Evolutionary conservation across 1,140 invertebrate genomes (phyloP), one percentile per base, ranked within the genome.

Genomic region (Schlechtendalia chinensis): DNA sequence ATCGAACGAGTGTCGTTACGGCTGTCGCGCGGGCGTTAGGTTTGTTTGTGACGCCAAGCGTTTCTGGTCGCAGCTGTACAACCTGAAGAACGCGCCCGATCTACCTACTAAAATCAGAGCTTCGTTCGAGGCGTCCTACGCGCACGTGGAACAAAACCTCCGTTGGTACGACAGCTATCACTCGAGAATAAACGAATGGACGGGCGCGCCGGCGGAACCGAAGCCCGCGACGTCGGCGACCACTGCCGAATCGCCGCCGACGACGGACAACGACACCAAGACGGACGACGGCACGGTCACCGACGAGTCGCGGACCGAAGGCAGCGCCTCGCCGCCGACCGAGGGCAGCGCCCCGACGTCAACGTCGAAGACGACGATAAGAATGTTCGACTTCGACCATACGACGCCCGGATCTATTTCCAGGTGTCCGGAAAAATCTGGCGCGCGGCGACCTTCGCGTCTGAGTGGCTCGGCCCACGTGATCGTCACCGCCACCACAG

Each of bases 111-210:
- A 8, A 24, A 45, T 79, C 17, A 79, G 29, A 61, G 16, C 32
- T 16, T 79, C 75, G 1, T 79, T 79, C 5, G 75, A 79, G 0
- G 32, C 47, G 50, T 79, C 75, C 3, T 79, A 79, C 17, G 5
- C 17, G 8, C 54, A 56, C 17, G 39, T 61, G 0, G 58, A 79
- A 47, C 56, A 47, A 47, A 79, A 79, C 45, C 32, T 79, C 3
- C 11, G 16, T 19, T 79, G 75, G 75, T 79, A 56, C 14, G 45
- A 79, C 17, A 2, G 0, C 5, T 79, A 79, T 16, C 75, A 79
- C 4, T 17, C 0, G 0, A 3, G 16, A 5, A 59, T 79, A n/a
- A 79, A 79, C 11, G n/a, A 61, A 24, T 79, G 75, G 75, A 24
- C 22, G 19, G 75, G 75, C 1, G 75, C 58, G 2, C 75, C 75